Conservation (phyloP, 2,797 vertebrate species). For the Clamator glandarius region DNA sequence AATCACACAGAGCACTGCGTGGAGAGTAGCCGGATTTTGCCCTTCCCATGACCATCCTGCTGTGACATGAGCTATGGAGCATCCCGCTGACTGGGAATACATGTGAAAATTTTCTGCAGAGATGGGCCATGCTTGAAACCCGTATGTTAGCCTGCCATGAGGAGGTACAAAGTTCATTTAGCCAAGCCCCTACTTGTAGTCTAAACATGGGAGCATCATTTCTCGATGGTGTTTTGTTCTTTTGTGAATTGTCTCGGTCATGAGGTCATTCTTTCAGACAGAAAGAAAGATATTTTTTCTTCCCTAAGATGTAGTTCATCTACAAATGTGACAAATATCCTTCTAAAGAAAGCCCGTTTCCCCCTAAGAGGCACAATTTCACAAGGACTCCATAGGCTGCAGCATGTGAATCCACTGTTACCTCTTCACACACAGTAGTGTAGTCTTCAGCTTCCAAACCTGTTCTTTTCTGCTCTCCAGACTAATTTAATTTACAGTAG, state of each 20-base stretch:
- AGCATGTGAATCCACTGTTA: background rate
- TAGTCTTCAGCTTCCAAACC: background rate
- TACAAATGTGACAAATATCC: background rate
- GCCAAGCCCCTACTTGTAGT: background rate
- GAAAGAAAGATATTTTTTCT: background rate
- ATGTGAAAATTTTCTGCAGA: background rate
- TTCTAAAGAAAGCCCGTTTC: background rate
- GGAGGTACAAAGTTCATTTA: background rate
- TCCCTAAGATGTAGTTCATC: background rate
- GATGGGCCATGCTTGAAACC: background rate
- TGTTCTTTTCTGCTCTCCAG: constrained; percentile 28
- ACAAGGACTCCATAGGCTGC: background rate
- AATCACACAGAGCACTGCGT: background rate
- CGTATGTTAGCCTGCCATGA: accelerated
- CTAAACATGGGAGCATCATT: background rate
- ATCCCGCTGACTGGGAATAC: background rate
- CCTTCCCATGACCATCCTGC: background rate
- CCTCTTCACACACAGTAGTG: background rate
- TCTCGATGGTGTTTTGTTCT: background rate
- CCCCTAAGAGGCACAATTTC: background rate
- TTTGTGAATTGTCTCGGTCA: background rate
- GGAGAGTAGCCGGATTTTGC: background rate
- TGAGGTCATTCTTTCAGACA: background rate
- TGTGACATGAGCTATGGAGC: background rate
- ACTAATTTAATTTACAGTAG: constrained; percentile 43